Conservation (phyloP, 2,113 vertebrate species). For the Tachysurus vachellii region DNA sequence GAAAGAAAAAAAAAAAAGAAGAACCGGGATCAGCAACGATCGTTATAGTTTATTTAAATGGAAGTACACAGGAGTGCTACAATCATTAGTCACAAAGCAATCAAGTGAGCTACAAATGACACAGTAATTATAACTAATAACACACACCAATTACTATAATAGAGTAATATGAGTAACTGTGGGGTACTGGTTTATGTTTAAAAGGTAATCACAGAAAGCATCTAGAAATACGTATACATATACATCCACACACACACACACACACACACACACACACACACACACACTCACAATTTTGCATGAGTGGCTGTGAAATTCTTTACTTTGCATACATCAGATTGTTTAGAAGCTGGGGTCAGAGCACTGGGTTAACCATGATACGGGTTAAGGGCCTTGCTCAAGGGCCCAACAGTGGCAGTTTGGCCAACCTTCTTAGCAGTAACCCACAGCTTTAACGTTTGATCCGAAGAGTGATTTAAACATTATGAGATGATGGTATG, state of each 20-base stretch:
- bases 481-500: background rate
- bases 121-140: constrained; percentile 21
- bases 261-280: background rate
- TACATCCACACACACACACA: too few species aligned
- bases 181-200: constrained; percentile 21
- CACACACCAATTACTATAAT: constrained; percentile 28
- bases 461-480: background rate
- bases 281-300: background rate
- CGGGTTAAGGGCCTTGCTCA: too few species aligned
- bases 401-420: too few species aligned
- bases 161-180: constrained; percentile 27
- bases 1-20: background rate
- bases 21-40: background rate
- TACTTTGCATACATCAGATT: too few species aligned
- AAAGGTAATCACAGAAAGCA: constrained; percentile 4
- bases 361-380: too few species aligned
- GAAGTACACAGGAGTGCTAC: background rate
- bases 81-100: constrained; percentile 25
- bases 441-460: too few species aligned
- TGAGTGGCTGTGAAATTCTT: background rate
- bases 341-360: too few species aligned
- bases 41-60: background rate
- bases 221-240: background rate
- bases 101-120: constrained; percentile 15
- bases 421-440: too few species aligned